Percentiles rank a stretch among this genome's conserved stretches.
Conservation (phyloP, 1,140 invertebrate genomes). For the Drosophila nigrodunni region DNA sequence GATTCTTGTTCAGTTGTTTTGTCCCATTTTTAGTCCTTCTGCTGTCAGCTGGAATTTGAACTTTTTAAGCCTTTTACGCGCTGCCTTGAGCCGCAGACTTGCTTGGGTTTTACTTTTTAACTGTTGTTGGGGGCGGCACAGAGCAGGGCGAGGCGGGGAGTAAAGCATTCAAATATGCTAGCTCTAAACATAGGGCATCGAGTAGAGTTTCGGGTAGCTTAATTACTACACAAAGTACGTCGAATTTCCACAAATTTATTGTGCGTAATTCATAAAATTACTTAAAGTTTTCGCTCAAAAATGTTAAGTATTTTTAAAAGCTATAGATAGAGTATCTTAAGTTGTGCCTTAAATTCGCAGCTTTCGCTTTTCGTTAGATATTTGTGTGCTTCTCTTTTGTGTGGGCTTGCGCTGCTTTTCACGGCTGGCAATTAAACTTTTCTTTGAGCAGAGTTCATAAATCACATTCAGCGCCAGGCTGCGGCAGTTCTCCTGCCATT, state of each 20-base stretch:
- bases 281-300: background rate
- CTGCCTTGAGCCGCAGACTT: constrained; percentile 66
- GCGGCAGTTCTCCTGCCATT: constrained; percentile 12
- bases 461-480: constrained; percentile 77
- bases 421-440: constrained; percentile 83
- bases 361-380: constrained; percentile 36
- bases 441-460: constrained; percentile 78
- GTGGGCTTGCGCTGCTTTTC: constrained; percentile 64
- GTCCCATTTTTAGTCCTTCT: constrained; percentile 47
- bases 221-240: background rate
- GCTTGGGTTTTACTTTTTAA: constrained; percentile 55
- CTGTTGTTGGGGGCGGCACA: constrained; percentile 6
- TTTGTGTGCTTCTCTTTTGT: constrained; percentile 35
- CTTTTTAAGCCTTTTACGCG: constrained; percentile 82
- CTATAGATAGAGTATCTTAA: constrained; percentile 18
- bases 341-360: background rate
- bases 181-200: constrained; percentile 18
- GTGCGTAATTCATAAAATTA: no score
- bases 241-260: background rate
- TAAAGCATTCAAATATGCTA: constrained; percentile 64
- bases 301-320: background rate
- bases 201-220: constrained; percentile 11
- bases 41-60: constrained; percentile 82
- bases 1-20: constrained; percentile 14
- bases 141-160: background rate